These are phyloP conservation scores for Dione vanillae DNA, from an alignment of 2,888 invertebrate genomes.

Conservation along the genomic window DNA sequence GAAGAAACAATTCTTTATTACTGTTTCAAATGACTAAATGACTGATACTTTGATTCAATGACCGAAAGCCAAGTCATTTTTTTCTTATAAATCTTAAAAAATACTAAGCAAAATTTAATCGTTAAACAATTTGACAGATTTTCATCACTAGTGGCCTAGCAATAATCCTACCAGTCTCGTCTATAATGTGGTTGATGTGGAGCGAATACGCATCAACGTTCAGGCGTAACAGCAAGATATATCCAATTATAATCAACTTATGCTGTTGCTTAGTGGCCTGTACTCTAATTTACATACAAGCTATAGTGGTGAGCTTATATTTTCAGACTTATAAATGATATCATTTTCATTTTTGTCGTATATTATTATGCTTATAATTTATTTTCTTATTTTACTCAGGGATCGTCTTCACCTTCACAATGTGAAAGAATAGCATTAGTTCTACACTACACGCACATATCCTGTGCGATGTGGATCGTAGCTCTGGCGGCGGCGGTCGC, in stretches of 20 bases:
- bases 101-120: background rate
- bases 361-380: background rate
- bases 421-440: slow-evolving; percentile 87
- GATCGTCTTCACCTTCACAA: slow-evolving; percentile 85
- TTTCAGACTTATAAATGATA: background rate
- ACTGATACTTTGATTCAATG: background rate
- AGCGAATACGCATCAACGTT: slow-evolving; percentile 71
- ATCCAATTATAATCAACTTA: slow-evolving; percentile 84
- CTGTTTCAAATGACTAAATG: background rate
- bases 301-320: slow-evolving; percentile 85
- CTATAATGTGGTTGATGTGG: slow-evolving; percentile 73
- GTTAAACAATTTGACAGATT: slow-evolving; percentile 57
- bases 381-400: slow-evolving; percentile 66
- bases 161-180: slow-evolving; percentile 61
- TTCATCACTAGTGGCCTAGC: slow-evolving; percentile 72
- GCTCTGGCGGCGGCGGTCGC: slow-evolving; percentile 82
- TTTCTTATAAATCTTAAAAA: background rate
- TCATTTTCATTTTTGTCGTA: too few species aligned
- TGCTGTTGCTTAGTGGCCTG: slow-evolving; percentile 85
- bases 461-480: slow-evolving; percentile 88
- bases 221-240: slow-evolving; percentile 79
- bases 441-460: slow-evolving; percentile 88
- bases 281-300: slow-evolving; percentile 86
- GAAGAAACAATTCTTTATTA: too few species aligned
- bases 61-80: background rate